Base-by-base conservation (phyloP, 2,113 vertebrate genomes). In the Acanthisitta chloris region DNA sequence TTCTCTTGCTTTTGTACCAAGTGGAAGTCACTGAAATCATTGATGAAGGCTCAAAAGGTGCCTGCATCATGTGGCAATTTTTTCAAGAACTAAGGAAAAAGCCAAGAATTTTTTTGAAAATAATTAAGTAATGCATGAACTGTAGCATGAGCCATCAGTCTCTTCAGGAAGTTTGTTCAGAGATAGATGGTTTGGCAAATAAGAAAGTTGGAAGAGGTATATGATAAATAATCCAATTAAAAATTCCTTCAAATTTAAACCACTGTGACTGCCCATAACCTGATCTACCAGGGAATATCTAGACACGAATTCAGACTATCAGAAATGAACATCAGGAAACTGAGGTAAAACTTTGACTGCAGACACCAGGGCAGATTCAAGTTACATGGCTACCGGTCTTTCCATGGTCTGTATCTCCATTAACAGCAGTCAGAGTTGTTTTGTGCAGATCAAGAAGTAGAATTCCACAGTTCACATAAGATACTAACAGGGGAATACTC, bases 201-300 rank as follows among this genome's bases (percentile, higher is more conserved):
- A 88, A 72, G 26, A 57, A 88, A 51, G 40, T 7, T 81, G 49
- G 17, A 91, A 92, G 14, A 20, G 17, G 45, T 40, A 43, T 7
- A 21, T 51, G 31, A 40, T 67, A 64, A 81, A 79, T 51, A 31
- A 57, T 36, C 12, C 40, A 55, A 59, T 57, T 87, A 78, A 78
- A 94, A 95, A 51, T 36, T 36, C 24, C n/a, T 51, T 25, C 26
- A 61, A 59, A 89, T 58, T 85, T 55, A 94, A 89, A 62, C 24
- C 21, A 55, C n/a, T 13, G 4, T 51, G 51, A 77, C 33, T 54
- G 55, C 16, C 13, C 34, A 79, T 46, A 87, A 74, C 20, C 43
- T 81, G 23, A 91, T 58, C 38, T 72, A 45, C 6, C 25, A 81
- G 10, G 34, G 33, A 89, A 70, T 3, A 46, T 28, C 36, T 51